phyloP scores from a whole-genome alignment of 2,113 vertebrate genomes.

The Oncorhynchus mykiss region DNA sequence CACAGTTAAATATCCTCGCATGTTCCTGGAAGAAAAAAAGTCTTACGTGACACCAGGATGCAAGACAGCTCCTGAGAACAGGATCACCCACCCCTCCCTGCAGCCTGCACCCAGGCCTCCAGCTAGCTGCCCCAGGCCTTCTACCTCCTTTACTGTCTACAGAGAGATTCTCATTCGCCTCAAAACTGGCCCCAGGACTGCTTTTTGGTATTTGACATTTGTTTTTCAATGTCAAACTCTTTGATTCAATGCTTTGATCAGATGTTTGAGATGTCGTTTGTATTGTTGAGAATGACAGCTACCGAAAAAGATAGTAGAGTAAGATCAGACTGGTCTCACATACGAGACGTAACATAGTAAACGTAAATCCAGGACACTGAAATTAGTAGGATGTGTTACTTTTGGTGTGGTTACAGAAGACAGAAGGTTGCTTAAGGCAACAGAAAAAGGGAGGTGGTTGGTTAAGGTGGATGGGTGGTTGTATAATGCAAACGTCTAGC shows the following conservation, averaged over 20 bases:
- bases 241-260: neutral
- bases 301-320: neutral
- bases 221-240: neutral
- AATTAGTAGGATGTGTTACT: too few species aligned
- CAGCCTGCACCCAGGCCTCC: constrained; percentile 25
- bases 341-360: too few species aligned
- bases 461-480: too few species aligned
- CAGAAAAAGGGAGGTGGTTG: too few species aligned
- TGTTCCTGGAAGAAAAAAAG: constrained; percentile 71
- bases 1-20: constrained; percentile 69
- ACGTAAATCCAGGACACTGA: too few species aligned
- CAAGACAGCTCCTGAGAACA: constrained; percentile 56
- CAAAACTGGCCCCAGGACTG: neutral
- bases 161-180: neutral
- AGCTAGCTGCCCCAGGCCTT: neutral
- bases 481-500: too few species aligned
- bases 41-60: constrained; percentile 74
- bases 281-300: neutral
- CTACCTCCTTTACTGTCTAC: neutral
- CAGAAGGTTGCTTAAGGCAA: too few species aligned
- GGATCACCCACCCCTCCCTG: constrained; percentile 50
- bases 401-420: too few species aligned
- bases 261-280: neutral
- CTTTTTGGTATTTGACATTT: neutral
- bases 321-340: too few species aligned